Evolutionary conservation across 64 coral and sea anemone species (phyloP), one percentile per base, ranked within the genome.

Genomic region (Anthopleura sola): DNA sequence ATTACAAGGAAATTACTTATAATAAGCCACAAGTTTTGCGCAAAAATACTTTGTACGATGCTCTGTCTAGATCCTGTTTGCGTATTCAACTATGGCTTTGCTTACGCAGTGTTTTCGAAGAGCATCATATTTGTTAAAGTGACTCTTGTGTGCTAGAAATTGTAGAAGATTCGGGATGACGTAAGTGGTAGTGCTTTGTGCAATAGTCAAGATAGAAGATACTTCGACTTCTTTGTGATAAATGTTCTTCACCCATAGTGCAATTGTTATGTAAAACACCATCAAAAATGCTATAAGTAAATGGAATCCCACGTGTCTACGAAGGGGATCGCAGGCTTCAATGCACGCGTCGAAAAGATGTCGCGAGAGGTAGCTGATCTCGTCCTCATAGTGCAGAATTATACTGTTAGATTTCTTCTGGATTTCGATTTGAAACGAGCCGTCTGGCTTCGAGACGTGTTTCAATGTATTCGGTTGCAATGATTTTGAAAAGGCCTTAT

Each of bases 221-320:
- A 86, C 84, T 28, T 86, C 84, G 1, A 58, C 55, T 47, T 87
- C 86, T 37, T 87, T 87, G 49, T 87, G 48, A 58, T 78, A 87
- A 60, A 87, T 46, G 57, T 78, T 87, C 57, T 87, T 87, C 32
- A 78, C 58, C 86, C 86, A 87, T 49, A 87, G 78, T 58, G 86
- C 86, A 87, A 60, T 40, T 6, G 78, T 39, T 57, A 87, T 37
- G 31, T 87, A 87, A 39, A 87, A 87, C 57, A 55, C 54, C 86
- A 87, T 87, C 33, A 87, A 31, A 87, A 87, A 78, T 29, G 56
- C 86, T 78, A 78, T 76, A 17, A 87, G 48, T 6, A 79, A 38
- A 55, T 75, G 36, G 24, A 87, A 87, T 19, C 75, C 55, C 9
- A 87, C 58, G 55, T 78, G 86, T 39, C 86, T 87, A 57, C 86